A percentile compares a stretch with the other conserved stretches of the same genome.
phyloP scores from a whole-genome alignment of 2,113 vertebrate genomes.

The Panurus biarmicus region DNA sequence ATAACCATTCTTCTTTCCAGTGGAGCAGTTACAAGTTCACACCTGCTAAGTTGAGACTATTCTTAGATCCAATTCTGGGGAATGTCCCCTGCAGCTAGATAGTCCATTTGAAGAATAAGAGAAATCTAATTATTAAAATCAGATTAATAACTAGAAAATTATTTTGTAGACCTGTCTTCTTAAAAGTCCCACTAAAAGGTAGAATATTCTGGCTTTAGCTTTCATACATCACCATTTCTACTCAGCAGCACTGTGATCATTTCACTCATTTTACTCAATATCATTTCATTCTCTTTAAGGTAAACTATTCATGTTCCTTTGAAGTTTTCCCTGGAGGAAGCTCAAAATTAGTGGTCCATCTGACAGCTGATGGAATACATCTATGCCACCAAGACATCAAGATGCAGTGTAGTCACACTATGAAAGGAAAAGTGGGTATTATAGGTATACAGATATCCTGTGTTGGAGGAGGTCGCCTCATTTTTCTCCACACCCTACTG shows the following conservation, averaged over 20 bases:
- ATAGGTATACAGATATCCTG: background rate
- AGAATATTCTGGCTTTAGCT: background rate
- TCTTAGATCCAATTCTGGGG: background rate
- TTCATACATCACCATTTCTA: background rate
- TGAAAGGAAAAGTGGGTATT: background rate
- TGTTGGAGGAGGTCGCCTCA: background rate
- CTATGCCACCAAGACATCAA: background rate
- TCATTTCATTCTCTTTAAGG: background rate
- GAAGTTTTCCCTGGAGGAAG: background rate
- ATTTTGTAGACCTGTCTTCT: background rate
- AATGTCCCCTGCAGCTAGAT: background rate
- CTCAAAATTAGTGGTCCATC: background rate
- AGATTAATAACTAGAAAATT: background rate
- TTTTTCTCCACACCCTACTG: background rate
- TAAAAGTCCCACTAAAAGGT: background rate
- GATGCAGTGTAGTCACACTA: background rate
- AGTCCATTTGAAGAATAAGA: background rate
- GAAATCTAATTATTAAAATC: background rate
- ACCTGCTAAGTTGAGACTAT: background rate
- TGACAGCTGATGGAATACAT: background rate
- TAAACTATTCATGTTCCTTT: background rate
- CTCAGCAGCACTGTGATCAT: background rate
- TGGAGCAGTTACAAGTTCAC: background rate
- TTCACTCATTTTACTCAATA: background rate
- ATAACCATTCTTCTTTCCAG: background rate